These are phyloP conservation scores for Microctonus aethiopoides DNA, from an alignment of 2,888 invertebrate species.

Conservation along the genomic window DNA sequence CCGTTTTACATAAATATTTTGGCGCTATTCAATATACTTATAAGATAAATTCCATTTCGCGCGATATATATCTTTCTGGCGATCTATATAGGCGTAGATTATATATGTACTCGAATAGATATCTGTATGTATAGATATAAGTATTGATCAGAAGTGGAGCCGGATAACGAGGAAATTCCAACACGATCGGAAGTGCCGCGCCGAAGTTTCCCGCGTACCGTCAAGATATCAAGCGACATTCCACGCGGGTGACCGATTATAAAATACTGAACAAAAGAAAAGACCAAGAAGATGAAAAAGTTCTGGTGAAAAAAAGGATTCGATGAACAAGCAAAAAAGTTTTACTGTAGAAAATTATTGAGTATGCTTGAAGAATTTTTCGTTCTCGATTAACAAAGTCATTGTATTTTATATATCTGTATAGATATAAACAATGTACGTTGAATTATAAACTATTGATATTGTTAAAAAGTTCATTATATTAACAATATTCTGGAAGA, in stretches of 20 bases:
- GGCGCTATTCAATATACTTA: background rate
- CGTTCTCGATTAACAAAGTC: background rate
- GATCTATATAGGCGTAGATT: background rate
- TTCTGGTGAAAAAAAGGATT: background rate
- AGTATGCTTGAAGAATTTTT: constrained; percentile 14
- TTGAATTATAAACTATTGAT: too few relatives aligned
- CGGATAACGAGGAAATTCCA: constrained; percentile 44
- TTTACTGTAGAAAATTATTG: constrained; percentile 37
- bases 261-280: background rate
- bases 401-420: background rate
- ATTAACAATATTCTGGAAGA: background rate
- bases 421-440: too few relatives aligned
- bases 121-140: background rate
- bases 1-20: background rate
- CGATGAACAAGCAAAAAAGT: background rate
- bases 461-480: background rate
- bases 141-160: constrained; percentile 19
- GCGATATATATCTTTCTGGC: background rate
- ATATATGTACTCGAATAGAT: background rate
- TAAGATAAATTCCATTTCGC: background rate
- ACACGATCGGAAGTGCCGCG: constrained; percentile 43
- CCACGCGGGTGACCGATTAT: constrained; percentile 34
- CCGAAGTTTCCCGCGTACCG: constrained; percentile 27
- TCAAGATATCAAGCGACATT: constrained; percentile 45
- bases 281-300: background rate